Conservation (phyloP, 2,888 invertebrate species). For the Portevinia maculata region DNA sequence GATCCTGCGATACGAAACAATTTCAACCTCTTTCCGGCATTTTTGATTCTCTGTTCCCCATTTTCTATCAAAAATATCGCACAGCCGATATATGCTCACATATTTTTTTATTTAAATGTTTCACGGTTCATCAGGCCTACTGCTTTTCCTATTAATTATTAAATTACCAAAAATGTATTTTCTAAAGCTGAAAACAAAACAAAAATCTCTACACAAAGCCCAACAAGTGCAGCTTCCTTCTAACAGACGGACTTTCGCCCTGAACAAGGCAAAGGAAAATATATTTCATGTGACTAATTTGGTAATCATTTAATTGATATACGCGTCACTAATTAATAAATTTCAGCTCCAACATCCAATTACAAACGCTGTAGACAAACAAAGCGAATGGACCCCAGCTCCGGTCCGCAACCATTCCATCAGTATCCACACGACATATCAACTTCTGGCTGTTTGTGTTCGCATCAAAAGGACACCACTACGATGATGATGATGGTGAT, state of each 20-base stretch:
- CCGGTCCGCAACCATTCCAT: not conserved
- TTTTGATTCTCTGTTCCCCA: no score
- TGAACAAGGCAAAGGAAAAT: constrained; percentile 4
- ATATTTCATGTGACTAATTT: constrained; percentile 69
- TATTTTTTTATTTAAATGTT: no score
- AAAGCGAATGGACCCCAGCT: constrained; percentile 19
- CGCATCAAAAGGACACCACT: constrained; percentile 55
- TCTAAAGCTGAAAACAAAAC: not conserved
- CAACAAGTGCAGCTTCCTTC: not conserved
- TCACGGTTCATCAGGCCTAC: no score
- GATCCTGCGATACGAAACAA: no score
- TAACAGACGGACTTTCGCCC: not conserved
- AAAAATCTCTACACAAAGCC: not conserved
- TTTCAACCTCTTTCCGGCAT: no score
- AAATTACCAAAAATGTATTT: no score
- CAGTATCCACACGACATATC: constrained; percentile 39
- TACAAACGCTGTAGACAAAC: constrained; percentile 54
- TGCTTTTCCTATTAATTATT: no score
- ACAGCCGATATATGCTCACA: no score
- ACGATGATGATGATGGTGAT: constrained; percentile 10
- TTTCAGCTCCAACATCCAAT: constrained; percentile 61
- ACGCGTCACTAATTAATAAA: constrained; percentile 74
- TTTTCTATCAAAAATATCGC: no score
- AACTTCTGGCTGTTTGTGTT: constrained; percentile 35
- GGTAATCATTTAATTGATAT: constrained; percentile 71